Evolutionary conservation across 2,797 vertebrate species (phyloP).

Genomic region (Syngnathus rostellatus): DNA sequence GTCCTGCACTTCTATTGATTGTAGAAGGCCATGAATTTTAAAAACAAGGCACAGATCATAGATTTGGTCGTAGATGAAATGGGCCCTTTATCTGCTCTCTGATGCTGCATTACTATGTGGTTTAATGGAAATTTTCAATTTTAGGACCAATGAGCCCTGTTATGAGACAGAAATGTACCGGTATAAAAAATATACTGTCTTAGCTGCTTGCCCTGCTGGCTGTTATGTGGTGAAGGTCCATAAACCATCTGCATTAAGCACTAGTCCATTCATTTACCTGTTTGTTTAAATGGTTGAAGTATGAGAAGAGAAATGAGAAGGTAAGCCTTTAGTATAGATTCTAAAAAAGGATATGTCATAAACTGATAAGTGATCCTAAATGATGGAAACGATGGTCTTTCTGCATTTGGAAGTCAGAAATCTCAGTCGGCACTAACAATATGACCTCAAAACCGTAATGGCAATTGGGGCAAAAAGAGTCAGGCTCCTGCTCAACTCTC

Average conservation of each 20-base stretch:
- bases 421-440: not conserved
- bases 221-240: not conserved
- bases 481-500: not conserved
- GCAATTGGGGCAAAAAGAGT: not conserved
- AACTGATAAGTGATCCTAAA: not conserved
- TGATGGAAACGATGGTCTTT: not conserved
- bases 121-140: slow-evolving; percentile 9
- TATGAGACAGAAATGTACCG: slow-evolving; percentile 7
- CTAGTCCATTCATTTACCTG: not conserved
- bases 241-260: slow-evolving; percentile 1
- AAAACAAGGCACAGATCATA: slow-evolving; percentile 7
- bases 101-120: slow-evolving; percentile 3
- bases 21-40: slow-evolving; percentile 4
- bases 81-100: slow-evolving; percentile 7
- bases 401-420: not conserved
- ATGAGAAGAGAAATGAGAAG: not conserved
- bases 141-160: slow-evolving; percentile 7
- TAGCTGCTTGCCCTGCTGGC: slow-evolving; percentile 5
- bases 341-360: not conserved
- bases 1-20: not conserved
- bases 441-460: not conserved
- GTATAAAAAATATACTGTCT: slow-evolving; percentile 8
- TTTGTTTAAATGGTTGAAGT: not conserved
- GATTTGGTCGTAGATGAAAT: slow-evolving; percentile 13
- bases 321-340: not conserved